Evolutionary conservation across 2,113 vertebrate species (phyloP), one percentile per base, ranked within the genome.

Genomic region (Elephas maximus): DNA sequence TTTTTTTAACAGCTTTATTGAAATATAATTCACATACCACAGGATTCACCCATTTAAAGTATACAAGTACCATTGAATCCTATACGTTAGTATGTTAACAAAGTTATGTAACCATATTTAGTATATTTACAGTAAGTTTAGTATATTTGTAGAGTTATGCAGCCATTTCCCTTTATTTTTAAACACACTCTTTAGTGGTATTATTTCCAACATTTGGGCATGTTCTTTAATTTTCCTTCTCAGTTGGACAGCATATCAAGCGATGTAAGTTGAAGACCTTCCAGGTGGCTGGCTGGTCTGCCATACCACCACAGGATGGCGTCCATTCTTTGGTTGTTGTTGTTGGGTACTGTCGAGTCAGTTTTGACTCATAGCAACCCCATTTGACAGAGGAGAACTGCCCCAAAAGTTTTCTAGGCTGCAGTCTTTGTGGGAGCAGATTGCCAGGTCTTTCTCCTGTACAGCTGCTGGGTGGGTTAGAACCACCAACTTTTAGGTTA

Each of bases 1-100:
- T 18, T 91, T 94, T 94, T 94, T 83, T 84, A 92, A 91, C 14
- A 84, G 90, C 28, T 80, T 78, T 84, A 88, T 94, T 77, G 63
- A 91, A 41, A 71, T 93, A 82, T 65, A 78, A 87, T 86, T 88
- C 30, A 77, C 24, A 69, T 60, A 41, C 60, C 51, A 48, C 44
- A 91, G 23, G 85, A 86, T 90, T 89, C 69, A 88, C 45, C 73
- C 51, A 86, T 30, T 63, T 71, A 83, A 33, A 93, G 28, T 85
- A 5, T 95, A 71, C 10, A 95, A 84, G 60, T 44, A 23, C 73
- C 37, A 21, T 37, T 44, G 37, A 41, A 41, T 44, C 41, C 28
- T 69, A 41, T 74, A 9, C 7, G 8, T 80, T 23, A 60, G 51
- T 81, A 26, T 92, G 77, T 92, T 90, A 92, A 92, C 80, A 89